Percentiles rank a stretch among this genome's conserved stretches.
Conservation (phyloP, 2,797 vertebrate species). For the Melanotaenia trifasciata region DNA sequence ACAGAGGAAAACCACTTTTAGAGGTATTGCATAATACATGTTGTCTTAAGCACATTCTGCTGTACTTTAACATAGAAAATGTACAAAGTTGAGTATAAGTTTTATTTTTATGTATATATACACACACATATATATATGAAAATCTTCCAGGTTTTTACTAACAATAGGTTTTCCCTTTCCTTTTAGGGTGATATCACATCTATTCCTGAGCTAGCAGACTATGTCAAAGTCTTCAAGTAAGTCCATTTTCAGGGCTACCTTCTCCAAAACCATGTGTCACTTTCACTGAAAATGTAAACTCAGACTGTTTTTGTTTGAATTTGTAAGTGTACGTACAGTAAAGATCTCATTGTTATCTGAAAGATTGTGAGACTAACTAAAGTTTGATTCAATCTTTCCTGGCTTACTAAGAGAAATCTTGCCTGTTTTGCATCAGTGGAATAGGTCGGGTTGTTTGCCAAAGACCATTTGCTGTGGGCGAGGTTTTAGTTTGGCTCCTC, state of each 20-base stretch:
- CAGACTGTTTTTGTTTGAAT: background rate
- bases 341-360: slow-evolving; percentile 38
- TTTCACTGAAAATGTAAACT: slow-evolving; percentile 15
- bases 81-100: slow-evolving; percentile 16
- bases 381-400: slow-evolving; percentile 29
- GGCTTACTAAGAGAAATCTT: slow-evolving; percentile 15
- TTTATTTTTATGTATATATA: no score
- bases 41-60: slow-evolving; percentile 23
- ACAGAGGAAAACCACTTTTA: slow-evolving; percentile 48
- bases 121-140: background rate
- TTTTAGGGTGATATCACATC: slow-evolving; percentile 98
- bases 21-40: slow-evolving; percentile 36
- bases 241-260: slow-evolving; percentile 68
- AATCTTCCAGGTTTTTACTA: slow-evolving; percentile 13
- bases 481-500: slow-evolving; percentile 44
- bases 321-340: background rate
- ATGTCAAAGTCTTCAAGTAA: slow-evolving; percentile 99
- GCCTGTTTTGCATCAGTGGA: slow-evolving; percentile 52
- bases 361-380: slow-evolving; percentile 27
- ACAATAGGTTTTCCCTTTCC: slow-evolving; percentile 27
- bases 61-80: slow-evolving; percentile 39
- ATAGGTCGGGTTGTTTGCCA: slow-evolving; percentile 45
- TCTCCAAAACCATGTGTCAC: background rate
- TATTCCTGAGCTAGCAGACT: slow-evolving; percentile 98
- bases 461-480: slow-evolving; percentile 40